Base-by-base conservation (phyloP, 1,140 invertebrate species). In the Cydia fagiglandana region DNA sequence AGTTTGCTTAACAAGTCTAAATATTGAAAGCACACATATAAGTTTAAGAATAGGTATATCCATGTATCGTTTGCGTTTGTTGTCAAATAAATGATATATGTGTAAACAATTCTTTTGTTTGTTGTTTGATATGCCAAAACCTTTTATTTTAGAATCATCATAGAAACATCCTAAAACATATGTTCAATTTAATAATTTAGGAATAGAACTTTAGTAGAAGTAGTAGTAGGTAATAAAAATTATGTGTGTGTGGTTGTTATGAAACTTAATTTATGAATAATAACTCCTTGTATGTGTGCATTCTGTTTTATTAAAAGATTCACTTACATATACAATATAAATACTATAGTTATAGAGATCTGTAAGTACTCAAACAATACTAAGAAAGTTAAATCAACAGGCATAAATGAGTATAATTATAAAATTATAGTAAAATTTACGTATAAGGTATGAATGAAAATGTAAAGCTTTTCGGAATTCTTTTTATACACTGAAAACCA, bases 341-440 rank as follows among this genome's bases (percentile, higher is more conserved):
- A 70, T 41, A 70, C n/a, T 70, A 68, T 34, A 70, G 66, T 70
- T 38, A 41, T 70, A 70, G 66, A 70, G 66, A 70, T 70, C 66
- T 70, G 66, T 70, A 70, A 70, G 34, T 70, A 68, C 4, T 68
- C 28, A 64, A 64, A 68, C 34, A 45, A 70, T 70, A 38, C 64
- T 38, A 3, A n/a, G 12, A 4, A 66, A 66, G 24, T 66, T 17
- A 70, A 70, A 45, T 45, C 13, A 38, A 61, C 20, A 9, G 53
- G n/a, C 6, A 61, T n/a, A 61, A 61, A 61, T 61, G 17, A 61
- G 56, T 4, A 4, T 30, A 61, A n/a, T n/a, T 53, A 53, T 9
- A 38, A 70, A 41, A 70, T 17, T 17, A 70, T 66, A n/a, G 13
- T 34, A 41, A 70, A 20, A 45, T 41, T 70, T 68, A 68, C 66